A percentile compares a stretch with the other conserved stretches of the same genome.
Evolutionary conservation across 2,888 invertebrate species (phyloP).

Genomic region (Drosophila paranaensis): DNA sequence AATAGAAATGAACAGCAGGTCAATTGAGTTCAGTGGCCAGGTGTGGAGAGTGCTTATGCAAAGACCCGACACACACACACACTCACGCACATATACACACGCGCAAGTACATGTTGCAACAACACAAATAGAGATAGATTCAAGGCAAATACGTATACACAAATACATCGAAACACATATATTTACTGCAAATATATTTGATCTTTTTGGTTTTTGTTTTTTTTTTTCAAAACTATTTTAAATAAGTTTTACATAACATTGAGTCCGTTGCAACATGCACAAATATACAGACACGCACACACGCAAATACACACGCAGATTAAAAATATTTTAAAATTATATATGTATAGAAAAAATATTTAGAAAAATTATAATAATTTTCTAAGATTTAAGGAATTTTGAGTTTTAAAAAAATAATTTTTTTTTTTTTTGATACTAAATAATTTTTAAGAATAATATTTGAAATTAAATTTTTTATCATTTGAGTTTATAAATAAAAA

Average conservation of each 20-base stretch:
- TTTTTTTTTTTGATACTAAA: not conserved
- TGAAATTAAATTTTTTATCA: too few relatives aligned
- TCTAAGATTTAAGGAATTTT: not conserved
- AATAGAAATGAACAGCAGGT: slow-evolving; percentile 27
- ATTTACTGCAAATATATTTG: slow-evolving; percentile 10
- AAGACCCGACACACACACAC: slow-evolving; percentile 17
- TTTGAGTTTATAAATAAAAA: too few relatives aligned
- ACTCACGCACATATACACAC: slow-evolving; percentile 1
- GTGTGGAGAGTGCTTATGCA: slow-evolving; percentile 30
- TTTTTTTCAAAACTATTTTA: slow-evolving; percentile 27
- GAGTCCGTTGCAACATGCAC: slow-evolving; percentile 81
- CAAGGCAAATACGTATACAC: slow-evolving; percentile 31
- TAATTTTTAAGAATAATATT: not conserved
- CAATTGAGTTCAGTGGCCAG: slow-evolving; percentile 36
- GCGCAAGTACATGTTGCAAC: slow-evolving; percentile 78
- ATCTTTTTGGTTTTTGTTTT: not conserved
- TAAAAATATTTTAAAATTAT: not conserved
- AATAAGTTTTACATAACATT: slow-evolving; percentile 42
- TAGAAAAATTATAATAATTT: not conserved
- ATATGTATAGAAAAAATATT: not conserved
- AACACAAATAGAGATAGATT: slow-evolving; percentile 31
- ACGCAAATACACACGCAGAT: slow-evolving; percentile 30
- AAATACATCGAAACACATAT: slow-evolving; percentile 32
- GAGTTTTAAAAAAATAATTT: not conserved
- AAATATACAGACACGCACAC: slow-evolving; percentile 42